Conservation (phyloP, 2,888 invertebrate genomes). For the Ichneumoninae sp. region DNA sequence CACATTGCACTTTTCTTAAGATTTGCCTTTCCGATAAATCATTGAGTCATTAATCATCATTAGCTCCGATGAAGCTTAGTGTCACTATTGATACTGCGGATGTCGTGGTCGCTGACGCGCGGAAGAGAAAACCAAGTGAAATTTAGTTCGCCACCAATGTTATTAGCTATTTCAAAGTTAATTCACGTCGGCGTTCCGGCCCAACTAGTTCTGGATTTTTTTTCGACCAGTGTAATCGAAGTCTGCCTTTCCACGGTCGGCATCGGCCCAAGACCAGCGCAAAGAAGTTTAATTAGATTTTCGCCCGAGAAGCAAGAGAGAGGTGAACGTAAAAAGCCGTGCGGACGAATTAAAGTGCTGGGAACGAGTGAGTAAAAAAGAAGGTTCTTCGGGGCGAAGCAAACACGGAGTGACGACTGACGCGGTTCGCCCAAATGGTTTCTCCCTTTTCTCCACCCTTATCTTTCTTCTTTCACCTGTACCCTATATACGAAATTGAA, state of each 20-base stretch:
- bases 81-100: not conserved
- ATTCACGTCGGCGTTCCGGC: conserved; percentile 50
- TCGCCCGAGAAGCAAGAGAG: conserved; percentile 40
- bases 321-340: conserved; percentile 27
- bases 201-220: conserved; percentile 17
- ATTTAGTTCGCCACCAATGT: conserved; percentile 24
- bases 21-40: not conserved
- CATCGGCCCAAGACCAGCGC: conserved; percentile 19
- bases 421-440: conserved; percentile 33
- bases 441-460: conserved; percentile 34
- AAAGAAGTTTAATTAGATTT: conserved; percentile 75
- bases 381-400: not conserved
- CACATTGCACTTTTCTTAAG: not conserved
- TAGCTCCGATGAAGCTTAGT: not conserved
- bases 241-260: conserved; percentile 20
- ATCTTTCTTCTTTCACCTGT: conserved; percentile 19
- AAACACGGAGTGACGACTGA: conserved; percentile 43
- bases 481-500: conserved; percentile 64
- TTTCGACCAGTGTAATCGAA: conserved; percentile 53
- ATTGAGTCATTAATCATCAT: not conserved
- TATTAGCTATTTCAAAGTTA: conserved; percentile 42
- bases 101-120: conserved; percentile 9
- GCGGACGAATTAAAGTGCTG: conserved; percentile 32
- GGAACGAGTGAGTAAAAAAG: conserved; percentile 28
- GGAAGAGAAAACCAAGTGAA: conserved; percentile 30